phyloP scores from a whole-genome alignment of 2,797 vertebrate genomes.

The Triplophysa bombifrons region DNA sequence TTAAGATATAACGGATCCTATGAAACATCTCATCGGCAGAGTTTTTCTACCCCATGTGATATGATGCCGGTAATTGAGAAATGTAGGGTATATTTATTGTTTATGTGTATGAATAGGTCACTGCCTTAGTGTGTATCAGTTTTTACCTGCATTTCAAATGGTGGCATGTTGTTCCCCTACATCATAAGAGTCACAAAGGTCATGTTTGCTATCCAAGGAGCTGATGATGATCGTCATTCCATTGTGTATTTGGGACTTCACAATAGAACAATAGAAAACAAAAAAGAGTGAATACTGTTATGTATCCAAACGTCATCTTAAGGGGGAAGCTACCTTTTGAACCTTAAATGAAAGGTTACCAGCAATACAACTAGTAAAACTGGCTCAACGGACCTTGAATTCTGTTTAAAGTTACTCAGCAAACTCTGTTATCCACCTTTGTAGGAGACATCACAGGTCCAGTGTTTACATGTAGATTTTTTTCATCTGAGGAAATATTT shows the following conservation, averaged over 20 bases:
- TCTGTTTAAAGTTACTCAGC: neutral
- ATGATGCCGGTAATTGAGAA: neutral
- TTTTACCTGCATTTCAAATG: neutral
- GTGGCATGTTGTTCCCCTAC: neutral
- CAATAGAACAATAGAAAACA: neutral
- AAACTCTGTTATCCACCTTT: conserved; percentile 2
- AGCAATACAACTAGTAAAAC: conserved; percentile 20
- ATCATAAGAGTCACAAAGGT: neutral
- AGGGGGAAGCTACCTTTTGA: neutral
- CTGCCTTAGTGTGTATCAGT: neutral
- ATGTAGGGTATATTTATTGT: neutral
- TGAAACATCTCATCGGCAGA: neutral
- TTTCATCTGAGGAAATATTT: conserved; percentile 4
- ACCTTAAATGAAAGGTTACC: neutral
- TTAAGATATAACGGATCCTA: neutral
- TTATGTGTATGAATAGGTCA: neutral
- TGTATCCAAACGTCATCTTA: conserved; percentile 6
- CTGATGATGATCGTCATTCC: conserved; percentile 5
- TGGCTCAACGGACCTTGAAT: conserved; percentile 8
- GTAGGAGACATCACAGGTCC: conserved; percentile 8
- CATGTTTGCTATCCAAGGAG: conserved; percentile 5
- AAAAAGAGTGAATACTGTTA: conserved; percentile 32
- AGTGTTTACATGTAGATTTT: conserved; percentile 14
- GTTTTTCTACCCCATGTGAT: neutral
- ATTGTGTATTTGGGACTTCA: neutral